Conservation (phyloP, 2,113 vertebrate species). For the Nerophis lumbriciformis region DNA sequence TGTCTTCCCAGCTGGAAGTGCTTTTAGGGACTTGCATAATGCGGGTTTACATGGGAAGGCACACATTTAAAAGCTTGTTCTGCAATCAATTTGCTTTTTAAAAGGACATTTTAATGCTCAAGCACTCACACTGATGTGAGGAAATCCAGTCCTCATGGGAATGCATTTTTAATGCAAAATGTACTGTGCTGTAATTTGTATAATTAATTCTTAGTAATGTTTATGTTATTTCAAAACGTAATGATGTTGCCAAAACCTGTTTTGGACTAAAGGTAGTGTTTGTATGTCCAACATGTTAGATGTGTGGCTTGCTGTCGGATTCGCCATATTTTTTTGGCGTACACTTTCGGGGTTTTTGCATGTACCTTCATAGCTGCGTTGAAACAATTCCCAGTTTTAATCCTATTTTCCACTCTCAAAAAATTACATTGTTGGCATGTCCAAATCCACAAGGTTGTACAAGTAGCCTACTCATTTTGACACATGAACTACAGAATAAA, state of each 20-base stretch:
- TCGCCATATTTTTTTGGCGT: neutral
- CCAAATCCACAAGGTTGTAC: no score
- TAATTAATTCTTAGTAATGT: neutral
- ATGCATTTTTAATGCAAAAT: neutral
- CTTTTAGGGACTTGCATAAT: conserved; percentile 51
- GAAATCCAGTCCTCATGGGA: neutral
- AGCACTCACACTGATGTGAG: conserved; percentile 16
- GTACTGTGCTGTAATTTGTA: neutral
- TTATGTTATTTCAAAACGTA: neutral
- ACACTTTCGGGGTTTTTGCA: neutral
- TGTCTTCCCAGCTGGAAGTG: neutral
- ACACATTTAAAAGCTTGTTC: conserved; percentile 53
- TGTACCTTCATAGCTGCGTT: neutral
- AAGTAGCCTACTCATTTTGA: no score
- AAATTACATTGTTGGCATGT: neutral
- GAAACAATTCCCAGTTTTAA: neutral
- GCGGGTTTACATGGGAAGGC: conserved; percentile 26
- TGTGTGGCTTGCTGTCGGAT: no score
- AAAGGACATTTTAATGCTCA: conserved; percentile 31
- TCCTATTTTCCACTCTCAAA: neutral
- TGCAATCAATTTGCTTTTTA: conserved; percentile 25
- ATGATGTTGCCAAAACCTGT: neutral
- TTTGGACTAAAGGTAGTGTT: neutral
- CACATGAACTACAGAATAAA: no score
- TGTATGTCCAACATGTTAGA: neutral